Percentiles rank a stretch among this genome's conserved stretches.
Conservation (phyloP, 2,797 vertebrate genomes). For the Triplophysa bombifrons region DNA sequence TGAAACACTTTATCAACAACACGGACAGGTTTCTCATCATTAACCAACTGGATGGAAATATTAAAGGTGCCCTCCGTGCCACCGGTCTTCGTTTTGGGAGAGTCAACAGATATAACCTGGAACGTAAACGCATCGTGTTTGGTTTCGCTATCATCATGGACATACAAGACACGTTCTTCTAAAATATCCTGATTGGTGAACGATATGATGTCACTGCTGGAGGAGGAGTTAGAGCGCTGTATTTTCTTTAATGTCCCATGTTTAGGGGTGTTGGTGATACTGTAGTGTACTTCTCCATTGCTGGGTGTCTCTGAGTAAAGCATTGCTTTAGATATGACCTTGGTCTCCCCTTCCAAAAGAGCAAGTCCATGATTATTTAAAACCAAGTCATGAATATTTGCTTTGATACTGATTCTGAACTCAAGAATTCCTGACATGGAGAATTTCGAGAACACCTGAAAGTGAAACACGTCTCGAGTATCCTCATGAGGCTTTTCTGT, state of each 20-base stretch:
- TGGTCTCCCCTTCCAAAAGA: conserved; percentile 84
- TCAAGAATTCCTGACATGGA: conserved; percentile 73
- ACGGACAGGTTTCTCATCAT: conserved; percentile 86
- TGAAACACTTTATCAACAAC: conserved; percentile 87
- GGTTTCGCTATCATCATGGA: conserved; percentile 89
- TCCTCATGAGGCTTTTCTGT: conserved; percentile 67
- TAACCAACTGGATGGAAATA: conserved; percentile 84
- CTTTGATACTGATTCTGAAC: conserved; percentile 83
- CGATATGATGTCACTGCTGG: conserved; percentile 70
- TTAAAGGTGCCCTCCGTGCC: conserved; percentile 75
- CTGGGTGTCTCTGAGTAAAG: conserved; percentile 78
- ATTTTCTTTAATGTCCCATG: conserved; percentile 79
- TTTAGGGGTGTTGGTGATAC: conserved; percentile 74
- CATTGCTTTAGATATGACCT: conserved; percentile 79
- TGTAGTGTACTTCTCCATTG: conserved; percentile 77
- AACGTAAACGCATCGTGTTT: conserved; percentile 80
- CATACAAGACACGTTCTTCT: conserved; percentile 79
- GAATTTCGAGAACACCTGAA: conserved; percentile 79
- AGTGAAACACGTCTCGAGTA: conserved; percentile 78
- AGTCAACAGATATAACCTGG: conserved; percentile 61
- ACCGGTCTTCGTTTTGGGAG: conserved; percentile 51
- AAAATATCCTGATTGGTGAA: conserved; percentile 85
- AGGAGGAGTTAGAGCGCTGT: conserved; percentile 74
- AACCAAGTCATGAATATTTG: conserved; percentile 68
- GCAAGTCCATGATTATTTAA: conserved; percentile 82